Base-by-base conservation (phyloP, 2,113 vertebrate species). In the Vimba vimba region DNA sequence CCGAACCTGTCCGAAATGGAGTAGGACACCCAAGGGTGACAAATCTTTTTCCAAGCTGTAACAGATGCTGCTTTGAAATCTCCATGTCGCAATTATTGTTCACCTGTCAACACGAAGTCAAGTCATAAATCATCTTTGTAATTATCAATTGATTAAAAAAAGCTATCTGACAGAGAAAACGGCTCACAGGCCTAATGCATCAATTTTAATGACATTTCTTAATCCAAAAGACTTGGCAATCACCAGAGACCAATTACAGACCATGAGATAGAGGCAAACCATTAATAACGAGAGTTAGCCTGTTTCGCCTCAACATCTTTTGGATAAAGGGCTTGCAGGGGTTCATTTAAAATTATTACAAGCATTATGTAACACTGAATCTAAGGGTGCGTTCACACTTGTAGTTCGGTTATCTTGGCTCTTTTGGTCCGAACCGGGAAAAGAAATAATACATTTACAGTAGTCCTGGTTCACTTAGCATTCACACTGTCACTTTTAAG, bases 151-250 rank as follows among this genome's bases (percentile, higher is more conserved):
- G 92, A 94, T 94, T 93, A 92, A 91, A 93, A 82, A 91, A 86
- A 75, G 88, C 89, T 89, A 89, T 93, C 89, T 91, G 76, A 89
- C 88, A 85, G 89, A 89, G 91, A 91, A 92, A 93, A 89, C 87
- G 87, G 92, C 93, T 91, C 88, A 86, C 86, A 93, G 90, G 91
- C 88, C 85, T 90, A 91, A 94, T 93, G 90, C 91, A 94, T 93
- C 91, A 89, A 90, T 92, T 93, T 92, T 93, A 94, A 95, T 94
- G 92, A 88, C 91, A 85, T 94, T 93, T 93, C 93, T 93, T 94
- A 93, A 95, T 94, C 94, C 82, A 93, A 89, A 93, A 93, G 78
- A 89, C 89, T 91, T 89, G 59, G 93, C 90, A 92, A 94, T 93
- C 94, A 93, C 90, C 88, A 87, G 90, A 93, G 93, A 94, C 93